Conservation (phyloP, 2,888 invertebrate species). For the Drosophila neonasuta region DNA sequence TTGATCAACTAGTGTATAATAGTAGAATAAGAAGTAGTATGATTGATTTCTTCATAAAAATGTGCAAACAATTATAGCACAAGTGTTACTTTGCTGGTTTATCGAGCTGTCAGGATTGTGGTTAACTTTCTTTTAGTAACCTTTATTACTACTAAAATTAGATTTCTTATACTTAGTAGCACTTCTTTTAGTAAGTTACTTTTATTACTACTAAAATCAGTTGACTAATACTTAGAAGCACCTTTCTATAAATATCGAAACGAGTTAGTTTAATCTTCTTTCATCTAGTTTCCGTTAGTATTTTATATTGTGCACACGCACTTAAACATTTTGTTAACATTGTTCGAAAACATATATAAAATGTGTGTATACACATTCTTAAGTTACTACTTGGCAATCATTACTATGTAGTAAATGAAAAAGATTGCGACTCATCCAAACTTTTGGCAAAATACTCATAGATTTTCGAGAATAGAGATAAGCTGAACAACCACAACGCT, state of each 20-base stretch:
- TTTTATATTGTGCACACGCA: background rate
- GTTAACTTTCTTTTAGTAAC: no score
- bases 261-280: background rate
- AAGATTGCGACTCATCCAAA: constrained; percentile 32
- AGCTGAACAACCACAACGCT: constrained; percentile 15
- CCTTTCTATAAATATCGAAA: background rate
- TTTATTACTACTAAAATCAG: no score
- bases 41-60: no score
- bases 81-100: no score
- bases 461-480: constrained; percentile 29
- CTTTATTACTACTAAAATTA: no score
- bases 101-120: no score
- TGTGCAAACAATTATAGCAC: no score
- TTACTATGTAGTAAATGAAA: constrained; percentile 5
- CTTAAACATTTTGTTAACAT: background rate
- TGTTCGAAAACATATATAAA: background rate
- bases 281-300: background rate
- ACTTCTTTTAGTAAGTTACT: no score
- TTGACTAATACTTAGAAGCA: no score
- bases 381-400: constrained; percentile 3
- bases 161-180: no score
- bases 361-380: no score
- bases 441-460: constrained; percentile 9
- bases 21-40: no score
- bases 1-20: background rate